phyloP scores from a whole-genome alignment of 2,888 invertebrate genomes.

The Aphidius colemani region DNA sequence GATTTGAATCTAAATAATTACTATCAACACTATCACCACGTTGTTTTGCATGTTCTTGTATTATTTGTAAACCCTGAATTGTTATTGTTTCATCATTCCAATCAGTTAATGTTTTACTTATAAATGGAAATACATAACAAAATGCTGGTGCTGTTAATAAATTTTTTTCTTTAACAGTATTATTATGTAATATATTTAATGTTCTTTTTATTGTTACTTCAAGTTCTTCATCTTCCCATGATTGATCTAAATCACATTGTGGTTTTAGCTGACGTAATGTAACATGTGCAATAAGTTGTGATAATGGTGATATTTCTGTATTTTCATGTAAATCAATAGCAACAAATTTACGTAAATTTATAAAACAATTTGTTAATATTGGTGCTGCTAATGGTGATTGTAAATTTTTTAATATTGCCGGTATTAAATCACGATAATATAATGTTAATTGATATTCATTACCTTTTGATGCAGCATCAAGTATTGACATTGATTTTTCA shows the following conservation, averaged over 20 bases:
- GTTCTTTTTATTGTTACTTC: slow-evolving; percentile 69
- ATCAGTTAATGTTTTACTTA: slow-evolving; percentile 67
- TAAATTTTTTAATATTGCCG: slow-evolving; percentile 68
- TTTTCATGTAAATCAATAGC: slow-evolving; percentile 57
- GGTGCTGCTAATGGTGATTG: slow-evolving; percentile 81
- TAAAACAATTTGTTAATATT: slow-evolving; percentile 66
- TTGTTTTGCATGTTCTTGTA: slow-evolving; percentile 75
- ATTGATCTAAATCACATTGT: slow-evolving; percentile 76
- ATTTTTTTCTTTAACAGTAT: slow-evolving; percentile 60
- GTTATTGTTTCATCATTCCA: slow-evolving; percentile 65
- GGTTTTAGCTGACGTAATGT: slow-evolving; percentile 77
- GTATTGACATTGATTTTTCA: slow-evolving; percentile 59
- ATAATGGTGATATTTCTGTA: slow-evolving; percentile 55
- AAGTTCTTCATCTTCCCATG: slow-evolving; percentile 77
- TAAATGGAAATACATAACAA: slow-evolving; percentile 80
- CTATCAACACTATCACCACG: slow-evolving; percentile 60
- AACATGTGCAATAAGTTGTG: slow-evolving; percentile 70
- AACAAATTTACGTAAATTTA: slow-evolving; percentile 66
- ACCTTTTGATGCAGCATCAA: slow-evolving; percentile 63
- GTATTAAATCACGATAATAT: slow-evolving; percentile 65
- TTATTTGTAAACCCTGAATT: slow-evolving; percentile 68
- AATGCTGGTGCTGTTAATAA: slow-evolving; percentile 76
- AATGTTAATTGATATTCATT: slow-evolving; percentile 63
- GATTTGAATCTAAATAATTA: slow-evolving; percentile 63
- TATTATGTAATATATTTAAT: slow-evolving; percentile 65